phyloP scores from a whole-genome alignment of 2,113 vertebrate genomes.

The Trogon melanurus region DNA sequence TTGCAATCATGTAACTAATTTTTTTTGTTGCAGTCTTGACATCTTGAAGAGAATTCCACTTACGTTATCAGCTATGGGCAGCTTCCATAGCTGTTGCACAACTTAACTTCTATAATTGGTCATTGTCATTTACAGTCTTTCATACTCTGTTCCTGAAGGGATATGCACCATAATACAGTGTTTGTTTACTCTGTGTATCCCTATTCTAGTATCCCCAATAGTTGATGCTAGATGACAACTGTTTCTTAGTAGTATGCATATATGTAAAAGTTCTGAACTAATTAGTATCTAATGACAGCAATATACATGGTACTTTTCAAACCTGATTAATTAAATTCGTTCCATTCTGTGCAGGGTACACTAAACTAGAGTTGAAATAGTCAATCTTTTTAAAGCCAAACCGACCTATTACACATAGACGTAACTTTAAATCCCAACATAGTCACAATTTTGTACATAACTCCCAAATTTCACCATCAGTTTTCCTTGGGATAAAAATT shows the following conservation, averaged over 20 bases:
- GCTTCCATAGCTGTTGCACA: background rate
- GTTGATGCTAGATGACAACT: background rate
- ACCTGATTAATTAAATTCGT: background rate
- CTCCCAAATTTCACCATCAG: background rate
- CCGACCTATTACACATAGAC: background rate
- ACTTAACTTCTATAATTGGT: background rate
- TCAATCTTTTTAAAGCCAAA: background rate
- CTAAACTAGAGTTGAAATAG: background rate
- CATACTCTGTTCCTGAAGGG: background rate
- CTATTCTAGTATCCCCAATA: background rate
- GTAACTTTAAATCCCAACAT: background rate
- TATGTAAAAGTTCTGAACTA: background rate
- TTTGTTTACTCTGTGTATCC: background rate
- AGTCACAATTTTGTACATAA: background rate
- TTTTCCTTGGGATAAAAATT: background rate
- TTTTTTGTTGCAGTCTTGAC: background rate
- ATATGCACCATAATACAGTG: background rate
- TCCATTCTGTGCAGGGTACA: background rate
- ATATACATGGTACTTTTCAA: background rate
- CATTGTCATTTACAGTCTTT: background rate
- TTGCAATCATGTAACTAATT: background rate
- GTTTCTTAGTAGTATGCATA: background rate
- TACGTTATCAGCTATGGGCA: background rate
- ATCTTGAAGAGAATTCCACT: background rate
- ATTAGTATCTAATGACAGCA: background rate